Conservation (phyloP, 1,140 invertebrate genomes). For the Nephila pilipes region DNA sequence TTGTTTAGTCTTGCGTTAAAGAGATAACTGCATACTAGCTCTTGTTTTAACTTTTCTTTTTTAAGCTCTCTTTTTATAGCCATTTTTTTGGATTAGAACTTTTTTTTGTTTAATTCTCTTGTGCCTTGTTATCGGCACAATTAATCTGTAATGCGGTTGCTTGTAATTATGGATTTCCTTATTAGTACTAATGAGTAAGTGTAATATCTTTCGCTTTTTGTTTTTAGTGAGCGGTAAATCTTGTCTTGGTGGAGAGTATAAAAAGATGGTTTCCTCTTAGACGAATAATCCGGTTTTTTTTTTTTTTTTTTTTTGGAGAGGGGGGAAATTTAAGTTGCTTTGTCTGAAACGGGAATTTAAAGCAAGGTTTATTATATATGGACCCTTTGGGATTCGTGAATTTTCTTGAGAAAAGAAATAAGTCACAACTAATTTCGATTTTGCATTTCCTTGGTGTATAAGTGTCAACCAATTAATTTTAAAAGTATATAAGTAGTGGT, state of each 20-base stretch:
- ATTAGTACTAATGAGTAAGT: constrained; percentile 49
- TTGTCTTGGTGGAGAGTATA: background rate
- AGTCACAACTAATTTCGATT: no score
- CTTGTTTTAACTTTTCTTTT: background rate
- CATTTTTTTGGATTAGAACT: background rate
- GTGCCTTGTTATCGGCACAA: constrained; percentile 30
- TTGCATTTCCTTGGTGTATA: no score
- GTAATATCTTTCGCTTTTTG: constrained; percentile 2
- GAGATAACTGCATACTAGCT: background rate
- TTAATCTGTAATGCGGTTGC: constrained; percentile 67
- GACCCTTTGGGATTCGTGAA: no score
- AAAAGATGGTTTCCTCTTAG: background rate
- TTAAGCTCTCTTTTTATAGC: background rate
- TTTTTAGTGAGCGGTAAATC: background rate
- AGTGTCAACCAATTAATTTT: no score
- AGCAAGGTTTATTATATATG: no score
- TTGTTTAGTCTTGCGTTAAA: constrained; percentile 43
- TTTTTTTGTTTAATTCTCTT: constrained; percentile 3
- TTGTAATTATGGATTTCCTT: constrained; percentile 52
- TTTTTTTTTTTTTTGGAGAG: no score
- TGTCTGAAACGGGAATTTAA: no score
- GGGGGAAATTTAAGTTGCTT: no score
- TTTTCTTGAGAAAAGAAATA: no score
- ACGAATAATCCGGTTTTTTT: no score
- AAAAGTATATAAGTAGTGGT: no score